phyloP scores from a whole-genome alignment of 2,797 vertebrate species.

The Poeciliopsis presidionis region DNA sequence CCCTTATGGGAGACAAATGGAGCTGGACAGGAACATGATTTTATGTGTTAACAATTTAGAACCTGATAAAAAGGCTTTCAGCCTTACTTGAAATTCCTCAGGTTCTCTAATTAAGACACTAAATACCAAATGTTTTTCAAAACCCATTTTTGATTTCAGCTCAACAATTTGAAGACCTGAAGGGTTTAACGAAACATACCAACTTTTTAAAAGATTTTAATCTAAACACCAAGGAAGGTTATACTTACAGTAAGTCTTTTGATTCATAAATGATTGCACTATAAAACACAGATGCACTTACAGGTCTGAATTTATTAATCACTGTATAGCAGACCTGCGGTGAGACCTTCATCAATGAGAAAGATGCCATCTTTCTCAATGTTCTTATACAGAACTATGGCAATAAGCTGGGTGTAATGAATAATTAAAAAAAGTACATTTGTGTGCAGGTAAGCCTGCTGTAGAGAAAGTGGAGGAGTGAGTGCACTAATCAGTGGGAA shows the following conservation, averaged over 20 bases:
- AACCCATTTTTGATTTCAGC: conserved; percentile 27
- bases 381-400: conserved; percentile 22
- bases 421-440: conserved; percentile 44
- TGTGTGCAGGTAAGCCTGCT: conserved; percentile 50
- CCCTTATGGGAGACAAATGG: conserved; percentile 67
- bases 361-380: neutral
- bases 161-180: conserved; percentile 6
- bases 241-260: neutral
- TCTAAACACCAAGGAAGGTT: conserved; percentile 1
- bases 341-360: neutral
- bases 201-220: conserved; percentile 6
- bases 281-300: neutral
- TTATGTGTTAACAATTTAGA: conserved; percentile 54
- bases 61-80: conserved; percentile 38
- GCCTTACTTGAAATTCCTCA: conserved; percentile 26
- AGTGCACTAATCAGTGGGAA: conserved; percentile 86
- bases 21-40: conserved; percentile 67
- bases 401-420: conserved; percentile 44
- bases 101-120: conserved; percentile 47
- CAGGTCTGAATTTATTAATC: neutral
- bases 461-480: conserved; percentile 47
- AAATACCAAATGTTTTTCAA: conserved; percentile 25
- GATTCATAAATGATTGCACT: neutral
- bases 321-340: neutral
- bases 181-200: conserved; percentile 2